Base-by-base conservation (phyloP, 1,140 invertebrate genomes). In the Plectrocnemia conspersa region DNA sequence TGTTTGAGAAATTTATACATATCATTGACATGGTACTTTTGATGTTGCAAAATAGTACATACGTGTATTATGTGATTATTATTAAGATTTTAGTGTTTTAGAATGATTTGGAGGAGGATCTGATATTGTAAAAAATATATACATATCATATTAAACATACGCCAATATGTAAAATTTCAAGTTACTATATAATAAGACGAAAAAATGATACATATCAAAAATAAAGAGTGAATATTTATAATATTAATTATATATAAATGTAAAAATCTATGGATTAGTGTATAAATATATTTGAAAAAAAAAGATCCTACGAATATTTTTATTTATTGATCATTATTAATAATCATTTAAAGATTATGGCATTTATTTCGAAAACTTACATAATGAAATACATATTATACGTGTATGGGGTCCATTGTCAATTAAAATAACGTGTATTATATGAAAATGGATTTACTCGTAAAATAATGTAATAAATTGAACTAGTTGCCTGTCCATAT, bases 101-200 rank as follows among this genome's bases (percentile, higher is more conserved):
- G 35, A 38, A 13, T 5, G 35, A 13, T 38, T 38, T 7, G 35
- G 18, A 13, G 15, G 5, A 38, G n/a, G n/a, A n/a, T n/a, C n/a
- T n/a, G n/a, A 38, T 16, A 15, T 13, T 38, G 35, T 38, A 38
- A 38, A n/a, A 29, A 38, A 38, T 38, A n/a, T n/a, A n/a, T n/a
- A 38, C 35, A 38, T 38, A 38, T 38, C 35, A 38, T 38, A 38
- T 38, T n/a, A n/a, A n/a, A n/a, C n/a, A n/a, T n/a, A n/a, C n/a
- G n/a, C n/a, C n/a, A n/a, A n/a, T n/a, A n/a, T n/a, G n/a, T n/a
- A n/a, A n/a, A n/a, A n/a, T n/a, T n/a, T n/a, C n/a, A n/a, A n/a
- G n/a, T n/a, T n/a, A n/a, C n/a, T n/a, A n/a, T n/a, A n/a, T n/a
- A n/a, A n/a, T n/a, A n/a, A n/a, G n/a, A n/a, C n/a, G n/a, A n/a